Percentiles rank a stretch among this genome's conserved stretches.
phyloP scores from a whole-genome alignment of 2,113 vertebrate genomes.

The Pelecanoides urinatrix region DNA sequence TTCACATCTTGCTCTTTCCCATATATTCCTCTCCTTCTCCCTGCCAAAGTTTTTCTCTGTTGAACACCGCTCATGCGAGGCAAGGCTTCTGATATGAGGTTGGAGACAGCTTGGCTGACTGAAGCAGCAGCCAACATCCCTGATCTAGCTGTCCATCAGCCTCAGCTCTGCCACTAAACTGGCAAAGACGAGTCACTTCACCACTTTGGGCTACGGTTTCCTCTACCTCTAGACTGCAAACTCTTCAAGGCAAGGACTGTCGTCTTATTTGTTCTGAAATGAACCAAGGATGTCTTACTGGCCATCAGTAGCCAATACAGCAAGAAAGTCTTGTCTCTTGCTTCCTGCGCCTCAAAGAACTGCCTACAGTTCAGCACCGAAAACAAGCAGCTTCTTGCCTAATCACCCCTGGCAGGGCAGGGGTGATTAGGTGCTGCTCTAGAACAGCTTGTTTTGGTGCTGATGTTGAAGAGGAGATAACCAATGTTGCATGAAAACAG shows the following conservation, averaged over 20 bases:
- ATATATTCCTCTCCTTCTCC: neutral
- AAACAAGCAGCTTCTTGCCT: neutral
- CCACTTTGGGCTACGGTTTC: neutral
- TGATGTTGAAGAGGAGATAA: too few species aligned
- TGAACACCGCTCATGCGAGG: neutral
- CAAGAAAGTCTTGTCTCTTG: neutral
- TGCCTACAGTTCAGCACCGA: neutral
- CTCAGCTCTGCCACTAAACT: neutral
- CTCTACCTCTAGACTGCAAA: neutral
- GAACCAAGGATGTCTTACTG: neutral
- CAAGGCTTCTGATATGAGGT: neutral
- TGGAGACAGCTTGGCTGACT: neutral
- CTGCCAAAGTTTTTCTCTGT: neutral
- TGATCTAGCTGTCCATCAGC: neutral
- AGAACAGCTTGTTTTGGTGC: too few species aligned
- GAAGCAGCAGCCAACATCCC: neutral
- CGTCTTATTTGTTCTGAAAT: neutral
- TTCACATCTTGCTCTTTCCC: neutral
- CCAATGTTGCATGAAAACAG: too few species aligned
- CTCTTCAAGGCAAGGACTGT: neutral
- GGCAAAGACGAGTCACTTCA: neutral
- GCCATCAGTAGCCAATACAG: neutral
- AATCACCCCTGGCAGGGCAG: neutral
- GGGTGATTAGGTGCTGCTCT: too few species aligned
- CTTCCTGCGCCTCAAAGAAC: neutral